phyloP scores from a whole-genome alignment of 2,888 invertebrate genomes.

The Protonemura montana region DNA sequence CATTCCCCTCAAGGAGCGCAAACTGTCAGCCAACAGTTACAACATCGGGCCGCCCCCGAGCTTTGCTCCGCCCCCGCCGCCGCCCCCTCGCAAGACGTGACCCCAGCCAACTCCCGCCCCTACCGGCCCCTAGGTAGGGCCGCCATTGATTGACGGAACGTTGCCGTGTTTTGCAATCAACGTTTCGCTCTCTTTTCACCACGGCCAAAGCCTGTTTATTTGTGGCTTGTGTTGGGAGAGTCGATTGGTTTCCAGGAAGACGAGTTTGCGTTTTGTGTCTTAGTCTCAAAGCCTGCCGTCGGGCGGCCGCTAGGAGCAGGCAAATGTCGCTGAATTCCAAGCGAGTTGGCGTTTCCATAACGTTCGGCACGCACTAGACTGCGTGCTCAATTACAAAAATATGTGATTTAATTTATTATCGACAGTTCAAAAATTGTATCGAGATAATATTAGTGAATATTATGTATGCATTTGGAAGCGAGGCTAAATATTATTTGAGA shows the following conservation, averaged over 20 bases:
- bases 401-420: slow-evolving; percentile 2
- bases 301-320: not conserved
- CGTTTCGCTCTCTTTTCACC: too few relatives aligned
- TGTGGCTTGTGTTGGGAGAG: too few relatives aligned
- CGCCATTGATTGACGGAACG: not conserved
- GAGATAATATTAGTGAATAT: not conserved
- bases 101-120: slow-evolving; percentile 13
- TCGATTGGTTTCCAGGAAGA: too few relatives aligned
- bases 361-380: not conserved
- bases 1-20: slow-evolving; percentile 59
- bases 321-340: not conserved
- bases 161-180: too few relatives aligned
- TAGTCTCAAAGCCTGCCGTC: too few relatives aligned
- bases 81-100: slow-evolving; percentile 51
- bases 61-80: slow-evolving; percentile 52
- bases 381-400: not conserved
- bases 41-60: slow-evolving; percentile 52
- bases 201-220: too few relatives aligned
- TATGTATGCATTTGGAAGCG: not conserved
- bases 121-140: not conserved
- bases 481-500: not conserved
- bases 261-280: too few relatives aligned
- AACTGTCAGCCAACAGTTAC: slow-evolving; percentile 48
- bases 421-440: not conserved
- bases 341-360: not conserved